Percentiles rank a stretch among this genome's conserved stretches.
Conservation (phyloP, 2,113 vertebrate genomes). For the Seriola dumerili region DNA sequence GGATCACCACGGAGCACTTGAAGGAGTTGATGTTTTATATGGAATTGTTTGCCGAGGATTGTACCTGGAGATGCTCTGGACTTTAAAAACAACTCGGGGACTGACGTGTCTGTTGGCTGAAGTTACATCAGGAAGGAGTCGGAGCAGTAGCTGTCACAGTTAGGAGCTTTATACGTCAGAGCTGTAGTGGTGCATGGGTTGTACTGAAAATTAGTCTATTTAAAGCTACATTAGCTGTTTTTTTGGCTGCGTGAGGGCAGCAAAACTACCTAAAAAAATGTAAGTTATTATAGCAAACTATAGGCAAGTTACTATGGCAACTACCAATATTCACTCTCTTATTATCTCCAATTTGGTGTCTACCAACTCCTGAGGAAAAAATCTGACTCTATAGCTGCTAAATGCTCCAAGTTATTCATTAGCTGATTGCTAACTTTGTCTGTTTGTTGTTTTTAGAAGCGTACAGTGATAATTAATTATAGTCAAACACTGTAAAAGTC, state of each 20-base stretch:
- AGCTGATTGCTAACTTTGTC: background rate
- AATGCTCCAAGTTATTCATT: background rate
- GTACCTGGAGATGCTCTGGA: slow-evolving; percentile 8
- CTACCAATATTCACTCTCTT: background rate
- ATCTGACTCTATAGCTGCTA: background rate
- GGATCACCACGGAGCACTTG: slow-evolving; percentile 38
- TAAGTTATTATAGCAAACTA: background rate
- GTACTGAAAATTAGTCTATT: background rate
- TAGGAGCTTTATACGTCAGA: background rate
- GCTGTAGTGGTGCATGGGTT: background rate
- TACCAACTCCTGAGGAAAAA: background rate
- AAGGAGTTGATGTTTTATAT: slow-evolving; percentile 29
- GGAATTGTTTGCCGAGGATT: slow-evolving; percentile 43
- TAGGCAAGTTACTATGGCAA: no score
- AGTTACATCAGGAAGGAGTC: slow-evolving; percentile 9
- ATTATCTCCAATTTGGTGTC: background rate
- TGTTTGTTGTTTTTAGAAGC: background rate
- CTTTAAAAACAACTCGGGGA: background rate
- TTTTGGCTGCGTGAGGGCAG: background rate
- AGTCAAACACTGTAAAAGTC: no score
- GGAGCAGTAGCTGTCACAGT: background rate
- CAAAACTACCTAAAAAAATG: background rate
- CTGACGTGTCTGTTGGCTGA: slow-evolving; percentile 25
- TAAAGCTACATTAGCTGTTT: background rate
- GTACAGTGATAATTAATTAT: background rate